phyloP scores from a whole-genome alignment of 1,140 invertebrate species.

The Drosophila ananassae region DNA sequence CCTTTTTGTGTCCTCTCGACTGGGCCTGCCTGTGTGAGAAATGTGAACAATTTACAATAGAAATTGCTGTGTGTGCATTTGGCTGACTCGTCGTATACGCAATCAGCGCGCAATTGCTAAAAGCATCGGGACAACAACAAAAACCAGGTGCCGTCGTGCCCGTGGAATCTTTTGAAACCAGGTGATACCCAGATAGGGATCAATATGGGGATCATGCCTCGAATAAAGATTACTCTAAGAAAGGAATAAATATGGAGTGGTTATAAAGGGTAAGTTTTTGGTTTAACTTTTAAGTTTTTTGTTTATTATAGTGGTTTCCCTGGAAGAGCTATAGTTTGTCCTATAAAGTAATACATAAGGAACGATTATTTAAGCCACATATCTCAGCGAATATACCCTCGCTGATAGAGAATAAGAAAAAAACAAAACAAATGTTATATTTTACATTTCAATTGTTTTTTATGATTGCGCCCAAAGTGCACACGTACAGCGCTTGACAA shows the following conservation, averaged over 20 bases:
- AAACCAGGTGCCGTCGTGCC: constrained; percentile 11
- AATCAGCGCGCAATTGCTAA: constrained; percentile 77
- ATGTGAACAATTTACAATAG: constrained; percentile 80
- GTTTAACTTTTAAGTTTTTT: no score
- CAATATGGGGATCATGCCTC: constrained; percentile 6
- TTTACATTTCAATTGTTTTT: constrained; percentile 83
- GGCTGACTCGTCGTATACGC: constrained; percentile 77
- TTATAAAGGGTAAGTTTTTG: no score
- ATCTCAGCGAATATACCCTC: not conserved
- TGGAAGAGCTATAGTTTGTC: no score
- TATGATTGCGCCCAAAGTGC: constrained; percentile 79
- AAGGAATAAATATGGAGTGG: not conserved
- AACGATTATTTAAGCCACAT: not conserved
- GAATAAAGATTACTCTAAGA: constrained; percentile 7
- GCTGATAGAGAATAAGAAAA: constrained; percentile 14
- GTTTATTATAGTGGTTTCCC: no score
- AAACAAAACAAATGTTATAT: constrained; percentile 72
- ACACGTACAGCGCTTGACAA: constrained; percentile 60
- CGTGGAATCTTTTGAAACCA: constrained; percentile 40
- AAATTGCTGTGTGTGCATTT: constrained; percentile 80
- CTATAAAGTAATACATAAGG: not conserved
- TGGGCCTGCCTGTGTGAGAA: constrained; percentile 55
- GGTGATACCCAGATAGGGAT: constrained; percentile 44
- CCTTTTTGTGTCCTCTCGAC: constrained; percentile 14
- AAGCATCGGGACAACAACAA: constrained; percentile 57